Evolutionary conservation across 2,113 vertebrate species (phyloP), one percentile per base, ranked within the genome.

Genomic region (Entelurus aequoreus): DNA sequence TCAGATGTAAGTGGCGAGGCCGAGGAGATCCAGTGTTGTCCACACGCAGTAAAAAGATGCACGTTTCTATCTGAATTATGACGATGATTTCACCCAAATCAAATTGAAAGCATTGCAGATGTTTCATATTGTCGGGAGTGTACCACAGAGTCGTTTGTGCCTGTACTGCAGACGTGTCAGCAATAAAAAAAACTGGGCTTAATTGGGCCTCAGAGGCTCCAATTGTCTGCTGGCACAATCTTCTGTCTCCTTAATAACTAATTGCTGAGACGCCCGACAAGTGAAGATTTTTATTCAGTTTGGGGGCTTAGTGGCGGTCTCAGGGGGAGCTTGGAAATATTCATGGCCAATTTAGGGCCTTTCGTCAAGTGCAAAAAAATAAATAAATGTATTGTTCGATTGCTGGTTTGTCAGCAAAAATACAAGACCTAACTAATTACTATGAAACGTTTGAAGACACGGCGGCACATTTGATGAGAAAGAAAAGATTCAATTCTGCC

Each of bases 141-240:
- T 28, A 4, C 4, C 1, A 28, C 28, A 28, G 28, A 28, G 28
- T 46, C 48, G 53, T 70, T 66, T 62, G 19, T 56, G 10, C 65
- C 56, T 44, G 42, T 55, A 72, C 71, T 79, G 19, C 64, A 47
- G 60, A 81, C 74, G 28, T 71, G 49, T 48, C 21, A 35, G 21
- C 13, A 53, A 62, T 44, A 53, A 62, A 46, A 46, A 8, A 9
- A 9, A 46, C 42, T 49, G 14, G 50, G 16, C 13, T 53, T 71
- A 75, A 84, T 75, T 77, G 66, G 73, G 54, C 69, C 75, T 75
- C 71, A 11, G 64, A 74, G 75, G 52, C 55, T 44, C 55, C 55
- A 57, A 21, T 37, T 60, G 46, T 46, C 19, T 59, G 12, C 50
- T 46, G 62, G 28, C 13, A 49, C 46, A 49, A 48, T 61, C 65